These are phyloP conservation scores for Onychostruthus taczanowskii DNA, from an alignment of 2,113 vertebrate genomes.

Conservation along the genomic window DNA sequence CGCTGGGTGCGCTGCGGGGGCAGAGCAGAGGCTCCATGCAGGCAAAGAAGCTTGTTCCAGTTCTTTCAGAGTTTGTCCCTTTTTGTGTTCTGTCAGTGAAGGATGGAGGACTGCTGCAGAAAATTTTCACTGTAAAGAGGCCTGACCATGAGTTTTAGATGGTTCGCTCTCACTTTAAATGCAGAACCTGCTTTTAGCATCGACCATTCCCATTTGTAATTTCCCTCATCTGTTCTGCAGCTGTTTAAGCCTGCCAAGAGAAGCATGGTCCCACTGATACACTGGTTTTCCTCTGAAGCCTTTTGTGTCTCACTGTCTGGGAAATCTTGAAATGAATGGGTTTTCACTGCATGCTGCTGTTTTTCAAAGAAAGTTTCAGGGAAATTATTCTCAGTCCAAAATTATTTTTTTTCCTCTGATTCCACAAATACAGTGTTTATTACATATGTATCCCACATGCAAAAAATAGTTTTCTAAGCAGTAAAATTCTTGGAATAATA, in stretches of 20 bases:
- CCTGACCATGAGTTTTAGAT: neutral
- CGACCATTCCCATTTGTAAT: neutral
- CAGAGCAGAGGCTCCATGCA: neutral
- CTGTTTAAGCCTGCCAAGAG: neutral
- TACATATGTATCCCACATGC: neutral
- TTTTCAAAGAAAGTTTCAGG: neutral
- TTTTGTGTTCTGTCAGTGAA: neutral
- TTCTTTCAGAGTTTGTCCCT: neutral
- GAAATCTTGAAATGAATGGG: neutral
- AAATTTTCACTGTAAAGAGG: neutral
- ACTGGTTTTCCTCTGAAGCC: neutral
- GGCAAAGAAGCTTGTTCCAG: neutral
- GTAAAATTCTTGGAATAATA: neutral
- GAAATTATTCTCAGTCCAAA: neutral
- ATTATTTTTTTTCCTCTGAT: neutral
- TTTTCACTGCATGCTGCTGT: neutral
- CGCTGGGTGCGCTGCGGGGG: rapidly evolving
- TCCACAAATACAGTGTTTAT: neutral
- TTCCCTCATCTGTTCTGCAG: neutral
- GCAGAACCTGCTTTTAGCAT: neutral
- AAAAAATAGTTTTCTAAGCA: neutral
- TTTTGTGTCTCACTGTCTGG: neutral
- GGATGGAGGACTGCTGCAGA: neutral
- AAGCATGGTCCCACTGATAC: neutral
- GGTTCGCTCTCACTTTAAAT: neutral